These are phyloP conservation scores for Eulemur mongoz DNA, from an alignment of 2,797 vertebrate genomes.

Conservation along the genomic window DNA sequence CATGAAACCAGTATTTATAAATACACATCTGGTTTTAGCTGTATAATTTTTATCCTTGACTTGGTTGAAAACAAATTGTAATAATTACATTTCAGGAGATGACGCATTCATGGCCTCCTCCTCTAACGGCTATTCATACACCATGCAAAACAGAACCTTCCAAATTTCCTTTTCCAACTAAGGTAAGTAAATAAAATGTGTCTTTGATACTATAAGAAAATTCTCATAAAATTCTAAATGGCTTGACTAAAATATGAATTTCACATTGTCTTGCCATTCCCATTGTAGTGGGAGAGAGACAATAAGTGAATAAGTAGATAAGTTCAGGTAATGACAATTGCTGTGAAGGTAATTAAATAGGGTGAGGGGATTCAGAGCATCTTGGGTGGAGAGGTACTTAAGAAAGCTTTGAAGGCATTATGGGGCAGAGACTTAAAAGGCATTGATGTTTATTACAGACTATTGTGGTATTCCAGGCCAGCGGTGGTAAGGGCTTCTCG, in stretches of 20 bases:
- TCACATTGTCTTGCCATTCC: constrained; percentile 62
- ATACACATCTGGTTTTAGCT: constrained; percentile 74
- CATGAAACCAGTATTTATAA: constrained; percentile 73
- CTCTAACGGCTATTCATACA: constrained; percentile 98
- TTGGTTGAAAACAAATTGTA: constrained; percentile 80
- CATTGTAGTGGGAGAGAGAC: constrained; percentile 24
- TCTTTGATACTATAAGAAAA: constrained; percentile 70
- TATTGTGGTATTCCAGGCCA: not conserved
- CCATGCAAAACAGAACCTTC: constrained; percentile 99
- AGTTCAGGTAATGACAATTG: constrained; percentile 33
- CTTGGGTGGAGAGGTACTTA: constrained; percentile 44
- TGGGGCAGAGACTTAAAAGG: not conserved
- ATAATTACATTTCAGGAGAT: constrained; percentile 93
- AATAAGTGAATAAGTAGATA: constrained; percentile 34
- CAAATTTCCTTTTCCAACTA: constrained; percentile 99
- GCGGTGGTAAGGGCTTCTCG: not conserved
- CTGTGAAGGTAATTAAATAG: constrained; percentile 42
- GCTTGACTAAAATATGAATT: constrained; percentile 56
- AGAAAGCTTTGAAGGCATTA: constrained; percentile 32
- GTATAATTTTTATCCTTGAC: constrained; percentile 73
- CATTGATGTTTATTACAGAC: not conserved
- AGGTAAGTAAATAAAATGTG: constrained; percentile 90
- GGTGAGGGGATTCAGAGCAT: not conserved
- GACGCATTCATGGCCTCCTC: constrained; percentile 99
- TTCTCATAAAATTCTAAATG: constrained; percentile 63